phyloP scores from a whole-genome alignment of 1,140 invertebrate species.

The Theocolax elegans region DNA sequence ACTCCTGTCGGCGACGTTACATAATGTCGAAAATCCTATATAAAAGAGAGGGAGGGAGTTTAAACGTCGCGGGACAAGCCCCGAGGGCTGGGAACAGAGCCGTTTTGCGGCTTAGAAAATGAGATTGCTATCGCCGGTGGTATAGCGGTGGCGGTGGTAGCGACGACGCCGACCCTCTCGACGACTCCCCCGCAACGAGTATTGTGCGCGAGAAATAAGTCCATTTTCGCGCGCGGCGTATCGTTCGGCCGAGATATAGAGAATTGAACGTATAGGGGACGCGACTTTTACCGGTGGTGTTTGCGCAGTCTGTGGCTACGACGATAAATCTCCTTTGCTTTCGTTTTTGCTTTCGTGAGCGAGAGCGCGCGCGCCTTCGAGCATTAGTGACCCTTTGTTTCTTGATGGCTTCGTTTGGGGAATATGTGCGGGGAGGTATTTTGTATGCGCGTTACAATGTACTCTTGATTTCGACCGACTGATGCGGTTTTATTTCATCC shows the following conservation, averaged over 20 bases:
- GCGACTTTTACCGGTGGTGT: not conserved
- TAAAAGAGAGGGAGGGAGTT: too few relatives aligned
- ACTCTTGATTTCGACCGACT: not conserved
- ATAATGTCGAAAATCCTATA: too few relatives aligned
- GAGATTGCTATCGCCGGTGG: conserved; percentile 39
- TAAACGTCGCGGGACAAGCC: too few relatives aligned
- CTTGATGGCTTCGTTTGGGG: not conserved
- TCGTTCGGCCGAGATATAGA: not conserved
- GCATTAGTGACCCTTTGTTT: conserved; percentile 38
- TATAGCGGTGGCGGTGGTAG: too few relatives aligned
- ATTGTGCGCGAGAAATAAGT: conserved; percentile 38
- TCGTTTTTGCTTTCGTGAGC: not conserved
- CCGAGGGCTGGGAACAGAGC: too few relatives aligned
- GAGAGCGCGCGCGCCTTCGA: not conserved
- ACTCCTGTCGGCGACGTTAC: too few relatives aligned
- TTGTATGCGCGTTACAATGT: not conserved
- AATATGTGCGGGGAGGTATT: not conserved
- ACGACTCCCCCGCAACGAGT: not conserved
- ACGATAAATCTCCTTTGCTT: conserved; percentile 33
- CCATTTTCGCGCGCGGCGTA: conserved; percentile 28
- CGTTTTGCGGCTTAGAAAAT: conserved; percentile 40
- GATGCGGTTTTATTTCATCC: not conserved
- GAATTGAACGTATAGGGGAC: conserved; percentile 1
- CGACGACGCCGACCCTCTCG: too few relatives aligned
- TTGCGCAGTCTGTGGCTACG: conserved; percentile 8